Percentiles rank a stretch among this genome's conserved stretches.
Evolutionary conservation across 2,888 invertebrate species (phyloP).

Genomic region (Parnassius glacialis): DNA sequence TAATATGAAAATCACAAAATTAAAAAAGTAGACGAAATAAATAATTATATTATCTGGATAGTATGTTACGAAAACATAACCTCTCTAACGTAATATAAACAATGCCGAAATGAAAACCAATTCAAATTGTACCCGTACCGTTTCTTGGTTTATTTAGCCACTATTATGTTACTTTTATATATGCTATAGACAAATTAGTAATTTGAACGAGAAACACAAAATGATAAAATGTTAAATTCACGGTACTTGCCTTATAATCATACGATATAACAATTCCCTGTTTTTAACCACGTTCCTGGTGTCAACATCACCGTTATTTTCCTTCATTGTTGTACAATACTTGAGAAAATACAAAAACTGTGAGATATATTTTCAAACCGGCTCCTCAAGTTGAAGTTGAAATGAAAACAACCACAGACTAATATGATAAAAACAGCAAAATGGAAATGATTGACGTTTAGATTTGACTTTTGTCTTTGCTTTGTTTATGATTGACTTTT

Average conservation of each 20-base stretch:
- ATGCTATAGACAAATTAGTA: too few species aligned
- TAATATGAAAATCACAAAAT: too few species aligned
- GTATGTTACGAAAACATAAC: too few species aligned
- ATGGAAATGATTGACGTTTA: background rate
- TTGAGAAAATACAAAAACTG: slow-evolving; percentile 15
- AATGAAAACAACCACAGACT: background rate
- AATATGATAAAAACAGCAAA: background rate
- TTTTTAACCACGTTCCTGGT: slow-evolving; percentile 91
- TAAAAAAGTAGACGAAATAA: too few species aligned
- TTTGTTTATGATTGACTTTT: background rate
- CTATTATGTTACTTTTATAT: too few species aligned
- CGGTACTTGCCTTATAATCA: slow-evolving; percentile 89
- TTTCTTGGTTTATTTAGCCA: too few species aligned
- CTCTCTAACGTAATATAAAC: too few species aligned
- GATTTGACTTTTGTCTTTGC: background rate
- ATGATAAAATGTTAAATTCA: too few species aligned
- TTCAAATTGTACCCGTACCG: too few species aligned
- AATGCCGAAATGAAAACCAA: too few species aligned
- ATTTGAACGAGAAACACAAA: too few species aligned
- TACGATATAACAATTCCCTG: slow-evolving; percentile 92
- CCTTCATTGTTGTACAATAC: slow-evolving; percentile 53
- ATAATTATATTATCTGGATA: too few species aligned
- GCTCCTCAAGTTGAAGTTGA: slow-evolving; percentile 12
- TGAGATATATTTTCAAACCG: slow-evolving; percentile 29
- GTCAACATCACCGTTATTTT: slow-evolving; percentile 76